These are phyloP conservation scores for Daptonema setosum DNA, from an alignment of 2,888 invertebrate genomes.

Conservation along the genomic window DNA sequence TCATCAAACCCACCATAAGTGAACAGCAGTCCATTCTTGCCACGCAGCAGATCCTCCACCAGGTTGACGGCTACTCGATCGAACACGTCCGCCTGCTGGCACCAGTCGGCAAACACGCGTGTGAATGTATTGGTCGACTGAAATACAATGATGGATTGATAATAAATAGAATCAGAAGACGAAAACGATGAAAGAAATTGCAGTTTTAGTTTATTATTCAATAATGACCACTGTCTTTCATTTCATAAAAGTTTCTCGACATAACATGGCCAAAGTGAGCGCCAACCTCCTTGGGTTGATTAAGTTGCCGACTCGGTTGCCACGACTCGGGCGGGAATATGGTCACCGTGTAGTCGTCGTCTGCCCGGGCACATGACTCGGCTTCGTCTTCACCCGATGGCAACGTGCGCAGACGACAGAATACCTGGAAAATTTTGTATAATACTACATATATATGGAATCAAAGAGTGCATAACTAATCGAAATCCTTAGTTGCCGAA, in stretches of 20 bases:
- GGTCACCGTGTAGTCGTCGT: not conserved
- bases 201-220: not conserved
- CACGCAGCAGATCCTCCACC: slow-evolving; percentile 50
- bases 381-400: not conserved
- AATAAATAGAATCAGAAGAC: not conserved
- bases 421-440: too few species aligned
- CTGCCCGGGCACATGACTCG: not conserved
- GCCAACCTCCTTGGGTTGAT: not conserved
- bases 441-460: too few species aligned
- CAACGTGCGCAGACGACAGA: not conserved
- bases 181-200: not conserved
- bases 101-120: slow-evolving; percentile 56
- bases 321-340: not conserved
- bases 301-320: not conserved
- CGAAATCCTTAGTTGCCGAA: too few species aligned
- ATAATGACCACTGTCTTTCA: too few species aligned
- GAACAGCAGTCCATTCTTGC: slow-evolving; percentile 71
- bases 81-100: slow-evolving; percentile 62
- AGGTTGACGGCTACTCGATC: slow-evolving; percentile 60
- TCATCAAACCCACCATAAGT: slow-evolving; percentile 51
- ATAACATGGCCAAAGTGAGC: too few species aligned
- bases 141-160: not conserved
- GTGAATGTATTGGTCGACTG: slow-evolving; percentile 44
- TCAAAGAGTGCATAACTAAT: too few species aligned
- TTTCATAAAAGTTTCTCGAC: too few species aligned